Base-by-base conservation (phyloP, 2,797 vertebrate species). In the Danio aesculapii region DNA sequence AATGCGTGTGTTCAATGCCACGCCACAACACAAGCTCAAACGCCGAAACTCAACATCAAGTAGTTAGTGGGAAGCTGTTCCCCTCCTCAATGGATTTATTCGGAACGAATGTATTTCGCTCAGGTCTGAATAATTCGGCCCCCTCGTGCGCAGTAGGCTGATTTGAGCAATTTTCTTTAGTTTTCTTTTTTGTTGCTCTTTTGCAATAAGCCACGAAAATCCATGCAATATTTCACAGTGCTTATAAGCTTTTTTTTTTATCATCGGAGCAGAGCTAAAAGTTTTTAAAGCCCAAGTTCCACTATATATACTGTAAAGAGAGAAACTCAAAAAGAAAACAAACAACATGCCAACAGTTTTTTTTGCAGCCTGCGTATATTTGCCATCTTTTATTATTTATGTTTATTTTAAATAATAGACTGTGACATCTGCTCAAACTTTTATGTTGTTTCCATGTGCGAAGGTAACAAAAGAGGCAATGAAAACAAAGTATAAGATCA, bases 401-500 rank as follows among this genome's bases (percentile, higher is more conserved):
- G 8, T 41, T 3, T 62, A 17, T 13, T 67, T 39, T 6, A 30
- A 66, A 46, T 30, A 50, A 50, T 5, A 19, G 53, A 47, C 43
- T 4, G 21, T 58, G 71, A 17, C 19, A 57, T 43, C 16, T 67
- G 53, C 12, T 58, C n/a, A 53, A 64, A 72, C 30, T 16, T 71
- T 21, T 66, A 43, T 70, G 57, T 30, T 19, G 64, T 44, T 5
- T 9, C 2, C 46, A 55, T 61, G 53, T 21, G 49, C 5, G 1
- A 21, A 49, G 30, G 21, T 49, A 57, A 66, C 53, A 78, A 55
- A 69, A 58, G 16, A 39, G 21, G 17, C 50, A 14, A 8, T 62
- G 46, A 82, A 68, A 57, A 58, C 10, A 78, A 43, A 68, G 63
- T 86, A 87, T 90, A 92, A 83, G 92, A 92, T 89, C 11, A 76